Evolutionary conservation across 2,797 vertebrate species (phyloP), one percentile per base, ranked within the genome.

Genomic region (Typhlichthys subterraneus): DNA sequence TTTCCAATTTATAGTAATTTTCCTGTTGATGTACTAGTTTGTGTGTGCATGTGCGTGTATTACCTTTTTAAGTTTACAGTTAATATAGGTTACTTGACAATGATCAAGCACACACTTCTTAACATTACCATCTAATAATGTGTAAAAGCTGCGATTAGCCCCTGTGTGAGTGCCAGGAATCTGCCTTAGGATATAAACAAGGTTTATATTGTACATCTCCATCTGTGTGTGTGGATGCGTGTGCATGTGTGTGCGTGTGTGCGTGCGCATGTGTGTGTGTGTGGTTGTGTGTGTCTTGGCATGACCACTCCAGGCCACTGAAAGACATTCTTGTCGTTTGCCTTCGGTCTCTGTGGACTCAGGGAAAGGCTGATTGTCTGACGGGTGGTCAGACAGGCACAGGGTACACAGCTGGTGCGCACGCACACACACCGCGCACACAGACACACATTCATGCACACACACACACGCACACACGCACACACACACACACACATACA

Each of bases 311-410:
- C 4, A 62, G 59, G 69, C 79, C 69, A 59, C 57, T 92, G 85
- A 92, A 92, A 91, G 89, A 85, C 91, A 93, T 93, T 93, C 91
- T 89, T 93, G 81, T 64, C 65, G 71, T 15, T 79, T 87, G 84
- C 76, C 83, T 93, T 79, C 63, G 85, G 91, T 93, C 88, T 91
- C 91, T 91, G 84, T 89, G 89, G 90, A 88, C 80, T 81, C 87
- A 61, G 69, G 74, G 73, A 79, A 76, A 57, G 45, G 74, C 69
- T 63, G 80, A 83, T 86, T 87, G 84, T 84, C 82, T 79, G 55
- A 53, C 67, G 68, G 69, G 63, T 72, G 54, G 68, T 76, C 76
- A 70, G 23, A 55, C 12, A 64, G 23, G 13, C 46, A 33, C 10
- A 12, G 76, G 76, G 71, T 75, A 66, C 79, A 81, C 84, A 87